Evolutionary conservation across 2,113 vertebrate genomes (phyloP), one percentile per base, ranked within the genome.

Genomic region (Machaerirhynchus nigripectus): DNA sequence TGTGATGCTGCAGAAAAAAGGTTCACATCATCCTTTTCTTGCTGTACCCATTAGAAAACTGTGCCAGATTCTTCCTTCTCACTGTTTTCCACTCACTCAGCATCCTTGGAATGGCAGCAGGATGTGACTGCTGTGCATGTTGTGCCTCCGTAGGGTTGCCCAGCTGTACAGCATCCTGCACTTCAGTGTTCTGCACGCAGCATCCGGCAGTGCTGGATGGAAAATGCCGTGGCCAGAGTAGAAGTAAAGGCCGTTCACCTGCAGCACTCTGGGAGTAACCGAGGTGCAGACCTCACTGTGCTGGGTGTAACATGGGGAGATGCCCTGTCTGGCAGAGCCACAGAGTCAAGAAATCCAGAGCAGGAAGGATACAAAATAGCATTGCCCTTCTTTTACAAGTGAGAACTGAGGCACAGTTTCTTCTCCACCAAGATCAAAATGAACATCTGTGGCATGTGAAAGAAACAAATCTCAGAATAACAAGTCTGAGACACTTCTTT

Each of bases 401-500:
- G 70, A 93, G 60, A 89, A 47, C 14, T 50, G 60, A 71, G 52
- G 65, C 49, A 47, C 11, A 23, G 40, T 65, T 90, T 79, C 67
- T 68, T 78, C 49, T 65, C 15, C 39, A 59, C 5, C 37, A 31
- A 56, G 33, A 89, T 65, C 24, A 76, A 87, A 93, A 67, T 26
- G 33, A 89, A 79, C 63, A 68, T 71, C 82, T 87, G 57, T 49
- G 40, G 28, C 37, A 53, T 12, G 10, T 37, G 53, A 84, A 73
- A 71, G 52, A 75, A 81, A 67, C 5, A 67, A 93, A 79, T 49
- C 40, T 75, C 57, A 46, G 59, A 87, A 78, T 73, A 71, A 47
- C 67, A 73, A 85, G 26, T 68, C 68, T 46, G 61, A 94, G 56
- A 90, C 22, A 24, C 19, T 86, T 90, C n/a, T 67, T 93, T 70